Evolutionary conservation across 2,888 invertebrate genomes (phyloP).

Genomic region (Flexamia atlantica): DNA sequence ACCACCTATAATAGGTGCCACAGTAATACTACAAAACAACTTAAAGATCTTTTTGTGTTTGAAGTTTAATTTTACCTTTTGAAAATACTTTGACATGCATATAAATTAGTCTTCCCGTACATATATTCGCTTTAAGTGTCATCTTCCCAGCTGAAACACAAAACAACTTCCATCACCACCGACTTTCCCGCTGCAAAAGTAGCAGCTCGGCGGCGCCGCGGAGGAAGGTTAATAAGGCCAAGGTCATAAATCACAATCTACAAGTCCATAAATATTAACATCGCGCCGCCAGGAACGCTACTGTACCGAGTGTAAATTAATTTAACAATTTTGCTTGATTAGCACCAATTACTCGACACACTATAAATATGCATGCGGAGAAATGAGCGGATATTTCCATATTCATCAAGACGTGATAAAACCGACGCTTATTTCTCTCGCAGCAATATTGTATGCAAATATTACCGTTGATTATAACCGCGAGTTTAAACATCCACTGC

Average conservation of each 20-base stretch:
- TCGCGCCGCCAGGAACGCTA: slow-evolving; percentile 8
- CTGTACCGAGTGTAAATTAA: slow-evolving; percentile 31
- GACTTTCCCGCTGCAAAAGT: neutral
- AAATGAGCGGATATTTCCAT: slow-evolving; percentile 38
- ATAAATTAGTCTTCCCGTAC: no score
- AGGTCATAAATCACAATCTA: slow-evolving; percentile 12
- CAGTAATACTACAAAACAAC: no score
- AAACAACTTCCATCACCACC: no score
- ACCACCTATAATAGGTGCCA: no score
- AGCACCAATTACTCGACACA: neutral
- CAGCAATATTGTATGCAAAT: slow-evolving; percentile 21
- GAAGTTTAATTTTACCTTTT: no score
- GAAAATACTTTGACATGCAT: no score
- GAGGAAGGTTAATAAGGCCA: neutral
- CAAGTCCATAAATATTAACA: slow-evolving; percentile 24
- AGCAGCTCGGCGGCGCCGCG: no score
- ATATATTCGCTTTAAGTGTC: no score
- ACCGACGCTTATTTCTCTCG: neutral
- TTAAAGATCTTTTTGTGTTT: no score
- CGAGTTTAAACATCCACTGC: neutral
- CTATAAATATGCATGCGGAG: slow-evolving; percentile 25
- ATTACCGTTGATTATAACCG: slow-evolving; percentile 7
- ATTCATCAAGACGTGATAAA: slow-evolving; percentile 12
- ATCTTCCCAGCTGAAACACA: no score
- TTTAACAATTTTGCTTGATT: slow-evolving; percentile 35